A percentile compares a stretch with the other conserved stretches of the same genome.
These are phyloP conservation scores for Melikaiella ostensackeni DNA, from an alignment of 2,888 invertebrate genomes.

Conservation along the genomic window DNA sequence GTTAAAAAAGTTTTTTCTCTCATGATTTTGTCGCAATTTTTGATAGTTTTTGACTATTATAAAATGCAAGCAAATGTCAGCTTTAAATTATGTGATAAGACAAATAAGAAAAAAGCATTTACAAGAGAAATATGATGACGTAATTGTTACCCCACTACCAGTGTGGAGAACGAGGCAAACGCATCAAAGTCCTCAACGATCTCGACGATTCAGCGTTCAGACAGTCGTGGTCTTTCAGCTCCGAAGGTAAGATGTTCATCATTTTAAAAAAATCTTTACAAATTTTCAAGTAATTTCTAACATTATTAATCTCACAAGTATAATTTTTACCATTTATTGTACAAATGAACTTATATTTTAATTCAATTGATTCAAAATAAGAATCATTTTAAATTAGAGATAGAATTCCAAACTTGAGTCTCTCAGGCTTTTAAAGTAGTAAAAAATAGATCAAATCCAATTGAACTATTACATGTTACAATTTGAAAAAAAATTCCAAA, in stretches of 20 bases:
- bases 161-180: constrained; percentile 54
- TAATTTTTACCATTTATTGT: neutral
- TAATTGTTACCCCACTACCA: constrained; percentile 63
- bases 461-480: too few relatives aligned
- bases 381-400: neutral
- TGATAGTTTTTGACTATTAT: neutral
- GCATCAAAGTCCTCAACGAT: constrained; percentile 64
- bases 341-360: neutral
- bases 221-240: constrained; percentile 65
- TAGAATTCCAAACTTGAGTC: neutral
- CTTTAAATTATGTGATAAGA: neutral
- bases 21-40: neutral
- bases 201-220: constrained; percentile 53
- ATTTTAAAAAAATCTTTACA: neutral
- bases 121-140: constrained; percentile 57
- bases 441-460: too few relatives aligned
- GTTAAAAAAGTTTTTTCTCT: neutral
- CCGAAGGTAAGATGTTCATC: constrained; percentile 61
- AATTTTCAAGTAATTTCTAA: neutral
- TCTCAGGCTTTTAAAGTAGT: too few relatives aligned
- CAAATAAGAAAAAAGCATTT: neutral
- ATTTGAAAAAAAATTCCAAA: neutral
- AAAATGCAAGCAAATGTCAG: neutral
- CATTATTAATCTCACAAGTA: neutral
- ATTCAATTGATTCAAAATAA: neutral